Conservation (phyloP, 2,113 vertebrate genomes). For the Perognathus longimembris region DNA sequence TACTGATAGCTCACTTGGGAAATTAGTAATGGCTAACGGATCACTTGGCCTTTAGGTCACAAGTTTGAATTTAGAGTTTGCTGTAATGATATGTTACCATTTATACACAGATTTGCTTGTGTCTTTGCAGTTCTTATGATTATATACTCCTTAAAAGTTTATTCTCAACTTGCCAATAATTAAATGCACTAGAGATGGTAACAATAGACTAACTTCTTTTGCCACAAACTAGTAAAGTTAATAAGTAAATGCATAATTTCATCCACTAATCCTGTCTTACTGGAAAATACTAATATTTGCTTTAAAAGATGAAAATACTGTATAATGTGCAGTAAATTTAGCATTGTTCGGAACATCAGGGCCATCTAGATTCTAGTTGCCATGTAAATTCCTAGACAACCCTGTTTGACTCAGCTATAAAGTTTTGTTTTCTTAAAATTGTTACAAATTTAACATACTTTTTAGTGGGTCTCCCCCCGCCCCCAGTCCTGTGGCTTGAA, state of each 20-base stretch:
- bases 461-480: too few relatives aligned
- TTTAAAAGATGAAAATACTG: constrained; percentile 29
- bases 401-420: neutral
- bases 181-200: neutral
- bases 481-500: too few relatives aligned
- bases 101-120: neutral
- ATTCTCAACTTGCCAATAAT: constrained; percentile 37
- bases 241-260: neutral
- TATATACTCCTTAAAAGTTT: constrained; percentile 40
- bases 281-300: constrained; percentile 26
- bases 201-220: constrained; percentile 17
- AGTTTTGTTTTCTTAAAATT: neutral
- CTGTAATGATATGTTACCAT: neutral
- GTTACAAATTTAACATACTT: neutral
- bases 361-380: neutral
- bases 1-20: neutral
- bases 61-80: constrained; percentile 52
- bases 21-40: constrained; percentile 27
- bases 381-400: constrained; percentile 16
- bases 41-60: constrained; percentile 21
- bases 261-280: constrained; percentile 15
- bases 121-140: neutral
- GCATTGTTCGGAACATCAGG: constrained; percentile 17
- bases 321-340: neutral
- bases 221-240: neutral